Percentiles rank a stretch among this genome's conserved stretches.
Evolutionary conservation across 2,797 vertebrate species (phyloP).

Genomic region (Pterois miles): DNA sequence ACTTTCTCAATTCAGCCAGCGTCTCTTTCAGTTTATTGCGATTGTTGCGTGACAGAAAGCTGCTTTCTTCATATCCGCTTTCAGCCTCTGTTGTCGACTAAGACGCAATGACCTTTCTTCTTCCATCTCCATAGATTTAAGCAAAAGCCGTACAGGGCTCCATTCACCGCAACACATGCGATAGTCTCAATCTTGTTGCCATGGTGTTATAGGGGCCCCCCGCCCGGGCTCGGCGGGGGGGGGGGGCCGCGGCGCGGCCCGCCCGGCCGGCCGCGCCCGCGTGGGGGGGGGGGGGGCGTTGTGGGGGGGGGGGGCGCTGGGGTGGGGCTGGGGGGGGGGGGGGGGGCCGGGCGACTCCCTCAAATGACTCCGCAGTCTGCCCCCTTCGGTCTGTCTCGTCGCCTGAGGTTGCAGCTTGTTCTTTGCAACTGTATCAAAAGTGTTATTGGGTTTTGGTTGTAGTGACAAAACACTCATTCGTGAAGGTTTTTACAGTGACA

Average conservation of each 20-base stretch:
- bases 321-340: too few relatives aligned
- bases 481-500: not conserved
- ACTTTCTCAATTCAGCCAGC: not conserved
- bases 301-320: too few relatives aligned
- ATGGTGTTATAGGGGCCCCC: slow-evolving; percentile 13
- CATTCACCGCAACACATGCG: not conserved
- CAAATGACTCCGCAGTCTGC: not conserved
- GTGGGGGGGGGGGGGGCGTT: too few relatives aligned
- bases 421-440: slow-evolving; percentile 1
- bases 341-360: too few relatives aligned
- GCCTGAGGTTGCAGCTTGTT: slow-evolving; percentile 4
- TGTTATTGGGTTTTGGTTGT: not conserved
- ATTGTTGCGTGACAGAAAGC: not conserved
- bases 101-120: not conserved
- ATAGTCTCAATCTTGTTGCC: slow-evolving; percentile 6
- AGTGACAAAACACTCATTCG: not conserved
- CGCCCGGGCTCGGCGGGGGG: too few relatives aligned
- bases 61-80: not conserved
- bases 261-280: too few relatives aligned
- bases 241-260: too few relatives aligned
- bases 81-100: not conserved
- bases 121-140: not conserved
- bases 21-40: not conserved
- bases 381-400: not conserved
- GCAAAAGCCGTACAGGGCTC: not conserved